These are phyloP conservation scores for Pomacea canaliculata DNA, from an alignment of 2,888 invertebrate genomes.

Conservation along the genomic window DNA sequence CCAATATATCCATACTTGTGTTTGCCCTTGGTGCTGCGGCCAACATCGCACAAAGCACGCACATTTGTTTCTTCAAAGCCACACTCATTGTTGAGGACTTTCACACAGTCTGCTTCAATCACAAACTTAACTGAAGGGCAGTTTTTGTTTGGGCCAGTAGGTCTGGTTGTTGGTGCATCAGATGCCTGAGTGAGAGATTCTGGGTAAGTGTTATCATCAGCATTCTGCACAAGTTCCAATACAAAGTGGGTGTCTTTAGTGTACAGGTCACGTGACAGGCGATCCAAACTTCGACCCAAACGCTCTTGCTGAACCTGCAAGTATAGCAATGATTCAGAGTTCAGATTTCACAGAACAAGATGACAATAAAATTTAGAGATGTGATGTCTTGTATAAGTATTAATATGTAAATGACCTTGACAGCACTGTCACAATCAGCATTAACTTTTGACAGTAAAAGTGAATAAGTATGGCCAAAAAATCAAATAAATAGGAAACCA, in stretches of 20 bases:
- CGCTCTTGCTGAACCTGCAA: conserved; percentile 60
- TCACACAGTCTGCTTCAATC: conserved; percentile 50
- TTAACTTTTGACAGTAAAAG: no score
- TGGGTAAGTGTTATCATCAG: conserved; percentile 69
- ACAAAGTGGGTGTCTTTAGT: conserved; percentile 70
- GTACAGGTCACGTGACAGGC: conserved; percentile 63
- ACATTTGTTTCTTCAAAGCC: conserved; percentile 67
- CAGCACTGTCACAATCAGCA: no score
- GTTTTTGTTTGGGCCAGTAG: conserved; percentile 19
- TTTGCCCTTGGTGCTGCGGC: conserved; percentile 68
- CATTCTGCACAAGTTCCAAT: conserved; percentile 69
- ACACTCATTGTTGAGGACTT: conserved; percentile 66
- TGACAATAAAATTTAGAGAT: no score
- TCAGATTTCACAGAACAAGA: no score
- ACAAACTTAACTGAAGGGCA: conserved; percentile 61
- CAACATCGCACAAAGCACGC: conserved; percentile 69
- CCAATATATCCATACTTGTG: conserved; percentile 69
- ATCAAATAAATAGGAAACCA: no score
- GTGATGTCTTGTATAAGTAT: no score
- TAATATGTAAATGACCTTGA: no score
- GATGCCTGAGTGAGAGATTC: conserved; percentile 37
- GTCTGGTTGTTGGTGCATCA: neutral
- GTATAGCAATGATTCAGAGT: neutral
- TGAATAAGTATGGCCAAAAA: no score
- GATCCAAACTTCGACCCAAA: conserved; percentile 67